Base-by-base conservation (phyloP, 2,888 invertebrate species). In the Cheilosia scutellata region DNA sequence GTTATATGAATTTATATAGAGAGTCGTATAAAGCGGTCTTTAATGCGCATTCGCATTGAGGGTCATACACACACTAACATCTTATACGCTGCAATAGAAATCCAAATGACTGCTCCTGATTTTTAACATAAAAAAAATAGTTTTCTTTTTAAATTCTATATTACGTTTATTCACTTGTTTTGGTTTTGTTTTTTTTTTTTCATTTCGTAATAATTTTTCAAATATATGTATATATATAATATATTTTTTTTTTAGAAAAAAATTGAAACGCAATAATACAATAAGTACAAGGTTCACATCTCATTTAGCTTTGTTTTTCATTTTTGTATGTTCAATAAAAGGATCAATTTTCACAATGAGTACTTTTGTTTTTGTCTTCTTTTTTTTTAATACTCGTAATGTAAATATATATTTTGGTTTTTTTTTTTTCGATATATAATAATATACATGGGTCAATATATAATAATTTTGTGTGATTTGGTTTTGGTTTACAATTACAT, bases 261-360 rank as follows among this genome's bases (percentile, higher is more conserved):
- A 79, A 63, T 78, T 84, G 83, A 84, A 84, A 84, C 83, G 63
- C 79, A 84, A 79, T 83, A 84, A 84, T 84, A 84, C 83, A 79
- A 84, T 80, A 84, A 79, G 84, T 80, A 70, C 75, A 84, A 80
- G 58, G 75, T 84, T 80, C 80, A 70, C 68, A 75, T 80, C 25
- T 71, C 80, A 77, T 65, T 51, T 78, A 58, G 37, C 37, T 16
- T 16, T n/a, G 11, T n/a, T 42, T n/a, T 42, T n/a, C 4, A 0
- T 6, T 77, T 66, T 57, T 79, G 63, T 84, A 58, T 80, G 58
- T 75, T 79, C 20, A 58, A 78, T 84, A 79, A 76, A 84, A 84
- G 62, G 78, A 78, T 78, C 71, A 68, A 82, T 77, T 83, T 80
- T 78, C 68, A 63, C 78, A 74, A 74, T 83, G 70, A 82, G 74